Percentiles rank a stretch among this genome's conserved stretches.
Conservation (phyloP, 2,113 vertebrate genomes). For the Mormyrus lacerda region DNA sequence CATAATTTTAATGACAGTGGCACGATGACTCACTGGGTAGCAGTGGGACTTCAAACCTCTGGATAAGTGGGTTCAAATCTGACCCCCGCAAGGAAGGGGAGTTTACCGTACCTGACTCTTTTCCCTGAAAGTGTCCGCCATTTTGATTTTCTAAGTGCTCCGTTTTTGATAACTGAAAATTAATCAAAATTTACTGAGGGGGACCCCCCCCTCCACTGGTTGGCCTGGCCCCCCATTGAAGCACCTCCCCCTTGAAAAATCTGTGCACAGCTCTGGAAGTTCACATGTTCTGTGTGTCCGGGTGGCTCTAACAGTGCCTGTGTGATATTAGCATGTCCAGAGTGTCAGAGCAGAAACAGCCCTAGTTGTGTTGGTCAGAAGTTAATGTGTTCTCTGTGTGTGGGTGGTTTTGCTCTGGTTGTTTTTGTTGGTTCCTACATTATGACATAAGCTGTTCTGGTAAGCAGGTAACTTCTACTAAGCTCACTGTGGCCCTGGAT, state of each 20-base stretch:
- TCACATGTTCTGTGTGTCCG: background rate
- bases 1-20: background rate
- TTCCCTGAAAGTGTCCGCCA: too few relatives aligned
- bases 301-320: background rate
- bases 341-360: background rate
- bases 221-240: background rate
- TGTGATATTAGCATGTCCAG: background rate
- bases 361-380: background rate
- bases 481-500: background rate
- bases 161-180: background rate
- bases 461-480: background rate
- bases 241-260: background rate
- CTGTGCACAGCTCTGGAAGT: background rate
- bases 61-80: background rate
- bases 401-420: background rate
- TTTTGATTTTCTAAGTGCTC: background rate
- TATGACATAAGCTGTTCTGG: background rate
- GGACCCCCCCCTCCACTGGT: background rate
- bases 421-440: background rate
- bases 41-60: background rate
- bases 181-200: background rate
- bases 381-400: background rate
- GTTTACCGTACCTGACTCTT: too few relatives aligned
- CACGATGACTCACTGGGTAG: background rate
- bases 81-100: background rate